Percentiles rank a stretch among this genome's conserved stretches.
phyloP scores from a whole-genome alignment of 1,140 invertebrate genomes.

The Chironomus tepperi region DNA sequence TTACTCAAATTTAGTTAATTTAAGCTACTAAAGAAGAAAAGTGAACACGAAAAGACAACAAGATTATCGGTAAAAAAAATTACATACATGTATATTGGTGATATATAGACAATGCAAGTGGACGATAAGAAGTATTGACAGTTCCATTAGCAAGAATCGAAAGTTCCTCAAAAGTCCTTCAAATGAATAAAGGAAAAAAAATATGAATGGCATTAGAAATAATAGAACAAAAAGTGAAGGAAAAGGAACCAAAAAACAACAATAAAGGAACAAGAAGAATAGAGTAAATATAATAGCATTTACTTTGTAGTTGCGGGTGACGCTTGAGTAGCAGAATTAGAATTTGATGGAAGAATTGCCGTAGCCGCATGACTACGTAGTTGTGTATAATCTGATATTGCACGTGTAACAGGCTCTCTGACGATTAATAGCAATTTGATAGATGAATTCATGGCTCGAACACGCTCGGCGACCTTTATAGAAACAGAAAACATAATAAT shows the following conservation, averaged over 20 bases:
- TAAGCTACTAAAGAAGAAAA: neutral
- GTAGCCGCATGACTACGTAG: conserved; percentile 65
- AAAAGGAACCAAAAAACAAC: no score
- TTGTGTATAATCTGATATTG: conserved; percentile 95
- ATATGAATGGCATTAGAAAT: neutral
- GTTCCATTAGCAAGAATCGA: conserved; percentile 68
- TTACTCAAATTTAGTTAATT: neutral
- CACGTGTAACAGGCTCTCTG: conserved; percentile 86
- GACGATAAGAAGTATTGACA: conserved; percentile 71
- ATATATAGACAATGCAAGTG: conserved; percentile 75
- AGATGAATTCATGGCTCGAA: conserved; percentile 86
- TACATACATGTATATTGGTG: conserved; percentile 62
- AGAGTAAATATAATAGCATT: conserved; percentile 26
- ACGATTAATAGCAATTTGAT: conserved; percentile 91
- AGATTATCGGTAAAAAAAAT: neutral
- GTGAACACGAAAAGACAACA: neutral
- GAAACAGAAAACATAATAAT: no score
- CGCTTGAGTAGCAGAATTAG: neutral
- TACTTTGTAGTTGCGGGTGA: conserved; percentile 33
- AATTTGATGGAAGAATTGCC: conserved; percentile 41
- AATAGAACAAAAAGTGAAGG: neutral
- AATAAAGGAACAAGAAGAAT: neutral
- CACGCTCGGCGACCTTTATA: conserved; percentile 67
- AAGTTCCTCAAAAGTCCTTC: conserved; percentile 68
- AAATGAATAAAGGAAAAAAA: conserved; percentile 26